Evolutionary conservation across 1,140 invertebrate species (phyloP).

Genomic region (Leptopilina boulardi): DNA sequence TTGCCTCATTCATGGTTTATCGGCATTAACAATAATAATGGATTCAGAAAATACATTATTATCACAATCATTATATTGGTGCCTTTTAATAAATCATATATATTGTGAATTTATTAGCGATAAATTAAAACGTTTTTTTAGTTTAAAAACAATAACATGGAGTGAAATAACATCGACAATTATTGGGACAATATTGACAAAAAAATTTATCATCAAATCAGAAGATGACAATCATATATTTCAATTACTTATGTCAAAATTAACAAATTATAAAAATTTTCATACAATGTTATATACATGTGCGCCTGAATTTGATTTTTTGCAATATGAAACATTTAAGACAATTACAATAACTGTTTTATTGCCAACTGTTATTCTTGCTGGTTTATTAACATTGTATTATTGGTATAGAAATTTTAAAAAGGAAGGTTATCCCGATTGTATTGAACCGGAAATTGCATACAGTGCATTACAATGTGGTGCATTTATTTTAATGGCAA

Average conservation of each 20-base stretch:
- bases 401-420: conserved; percentile 71
- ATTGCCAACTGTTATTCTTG: conserved; percentile 77
- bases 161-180: conserved; percentile 62
- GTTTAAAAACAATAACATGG: conserved; percentile 40
- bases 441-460: conserved; percentile 80
- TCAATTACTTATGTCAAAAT: conserved; percentile 86
- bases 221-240: conserved; percentile 84
- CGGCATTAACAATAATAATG: conserved; percentile 74
- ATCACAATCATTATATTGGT: conserved; percentile 81
- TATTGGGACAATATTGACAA: conserved; percentile 59
- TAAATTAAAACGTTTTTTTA: conserved; percentile 32
- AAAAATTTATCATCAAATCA: conserved; percentile 65
- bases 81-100: conserved; percentile 66
- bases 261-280: conserved; percentile 85
- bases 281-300: conserved; percentile 91
- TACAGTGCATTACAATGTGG: conserved; percentile 84
- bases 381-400: conserved; percentile 69
- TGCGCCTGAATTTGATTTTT: conserved; percentile 88
- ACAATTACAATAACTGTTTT: conserved; percentile 77
- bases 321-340: conserved; percentile 77
- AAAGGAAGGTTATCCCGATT: conserved; percentile 58
- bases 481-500: conserved; percentile 85
- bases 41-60: conserved; percentile 79
- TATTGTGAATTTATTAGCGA: conserved; percentile 42
- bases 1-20: conserved; percentile 79